phyloP scores from a whole-genome alignment of 2,888 invertebrate species.

The Anthoptus insignis region DNA sequence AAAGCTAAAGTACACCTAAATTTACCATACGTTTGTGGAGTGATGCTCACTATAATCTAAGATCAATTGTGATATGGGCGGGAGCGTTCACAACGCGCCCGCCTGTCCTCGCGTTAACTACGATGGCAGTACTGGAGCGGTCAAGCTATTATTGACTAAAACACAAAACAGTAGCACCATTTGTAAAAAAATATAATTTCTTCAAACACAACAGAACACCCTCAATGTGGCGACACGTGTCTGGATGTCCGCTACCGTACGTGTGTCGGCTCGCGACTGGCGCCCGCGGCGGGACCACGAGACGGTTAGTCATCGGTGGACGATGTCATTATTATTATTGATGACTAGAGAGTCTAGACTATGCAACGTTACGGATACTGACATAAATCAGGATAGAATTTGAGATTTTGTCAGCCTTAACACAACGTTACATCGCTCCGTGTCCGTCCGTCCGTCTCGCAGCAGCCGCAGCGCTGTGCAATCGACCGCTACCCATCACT shows the following conservation, averaged over 20 bases:
- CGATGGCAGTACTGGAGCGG: constrained; percentile 73
- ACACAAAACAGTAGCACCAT: constrained; percentile 85
- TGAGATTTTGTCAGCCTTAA: no score
- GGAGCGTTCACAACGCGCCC: constrained; percentile 56
- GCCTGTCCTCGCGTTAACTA: constrained; percentile 56
- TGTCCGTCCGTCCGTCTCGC: no score
- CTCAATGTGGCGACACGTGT: constrained; percentile 41
- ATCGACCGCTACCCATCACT: constrained; percentile 31
- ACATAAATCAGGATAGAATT: no score
- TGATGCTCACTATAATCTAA: constrained; percentile 44
- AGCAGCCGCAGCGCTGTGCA: constrained; percentile 13
- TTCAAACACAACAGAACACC: constrained; percentile 64
- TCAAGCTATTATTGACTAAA: constrained; percentile 80
- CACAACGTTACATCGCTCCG: no score
- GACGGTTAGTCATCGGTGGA: no score
- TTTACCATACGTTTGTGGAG: constrained; percentile 46
- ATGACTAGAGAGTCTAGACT: no score
- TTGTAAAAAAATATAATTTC: constrained; percentile 82
- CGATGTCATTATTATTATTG: no score
- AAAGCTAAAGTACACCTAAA: constrained; percentile 76
- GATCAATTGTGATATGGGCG: constrained; percentile 61
- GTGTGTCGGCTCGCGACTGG: constrained; percentile 13
- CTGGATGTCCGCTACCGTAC: constrained; percentile 42
- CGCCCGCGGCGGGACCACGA: not conserved
- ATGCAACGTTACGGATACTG: no score